Evolutionary conservation across 2,797 vertebrate species (phyloP).

Genomic region (Malurus splendens): DNA sequence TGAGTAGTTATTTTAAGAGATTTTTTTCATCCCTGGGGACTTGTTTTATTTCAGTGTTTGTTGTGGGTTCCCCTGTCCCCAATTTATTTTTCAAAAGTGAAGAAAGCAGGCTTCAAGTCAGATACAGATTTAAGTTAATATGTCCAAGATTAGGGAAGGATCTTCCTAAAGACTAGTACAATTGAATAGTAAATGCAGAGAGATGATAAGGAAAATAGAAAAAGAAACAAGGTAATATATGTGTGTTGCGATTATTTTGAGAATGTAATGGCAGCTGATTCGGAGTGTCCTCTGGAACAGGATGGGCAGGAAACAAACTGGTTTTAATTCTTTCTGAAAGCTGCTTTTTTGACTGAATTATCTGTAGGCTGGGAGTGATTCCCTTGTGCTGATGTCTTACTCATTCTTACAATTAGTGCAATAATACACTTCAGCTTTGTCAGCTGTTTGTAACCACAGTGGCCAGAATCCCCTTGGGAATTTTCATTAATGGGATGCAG

Average conservation of each 20-base stretch:
- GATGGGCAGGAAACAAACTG: not conserved
- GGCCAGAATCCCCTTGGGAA: not conserved
- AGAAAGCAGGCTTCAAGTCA: not conserved
- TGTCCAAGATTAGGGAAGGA: not conserved
- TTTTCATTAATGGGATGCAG: not conserved
- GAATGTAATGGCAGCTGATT: not conserved
- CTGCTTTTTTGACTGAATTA: not conserved
- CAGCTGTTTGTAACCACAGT: not conserved
- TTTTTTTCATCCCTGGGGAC: not conserved
- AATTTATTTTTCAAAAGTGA: not conserved
- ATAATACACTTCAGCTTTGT: conserved; percentile 2
- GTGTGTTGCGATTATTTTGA: not conserved
- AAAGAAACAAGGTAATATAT: not conserved
- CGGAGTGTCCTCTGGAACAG: not conserved
- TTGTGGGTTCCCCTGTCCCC: not conserved
- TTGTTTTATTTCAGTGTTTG: not conserved
- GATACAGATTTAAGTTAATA: not conserved
- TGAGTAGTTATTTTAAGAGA: not conserved
- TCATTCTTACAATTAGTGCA: not conserved
- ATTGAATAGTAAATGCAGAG: not conserved
- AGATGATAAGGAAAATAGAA: not conserved
- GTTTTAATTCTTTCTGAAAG: not conserved
- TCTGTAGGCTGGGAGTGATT: not conserved
- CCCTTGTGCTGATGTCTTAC: not conserved
- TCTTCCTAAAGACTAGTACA: not conserved